Evolutionary conservation across 2,888 invertebrate species (phyloP), one percentile per base, ranked within the genome.

Genomic region (Andrena trimmerana): DNA sequence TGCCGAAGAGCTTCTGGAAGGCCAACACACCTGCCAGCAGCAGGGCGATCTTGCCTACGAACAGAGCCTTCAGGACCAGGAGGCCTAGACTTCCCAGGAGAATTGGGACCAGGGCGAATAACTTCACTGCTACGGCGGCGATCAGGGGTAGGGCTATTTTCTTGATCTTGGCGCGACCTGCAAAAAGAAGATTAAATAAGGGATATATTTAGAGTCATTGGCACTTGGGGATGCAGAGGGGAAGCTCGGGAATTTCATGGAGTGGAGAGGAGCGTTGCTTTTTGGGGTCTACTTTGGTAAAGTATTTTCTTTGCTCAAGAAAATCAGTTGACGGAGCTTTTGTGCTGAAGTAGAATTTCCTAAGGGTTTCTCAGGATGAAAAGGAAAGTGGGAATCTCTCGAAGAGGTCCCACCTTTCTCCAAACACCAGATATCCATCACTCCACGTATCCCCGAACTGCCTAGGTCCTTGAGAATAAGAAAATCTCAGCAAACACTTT

Each of bases 31-130:
- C 96, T 31, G 97, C 97, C 57, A 97, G 94, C 68, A 97, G 93
- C 85, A 98, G 96, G 1, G 98, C 97, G 77, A 97, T 94, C 93
- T 97, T 98, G 67, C 97, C 96, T 16, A 97, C 95, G 85, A 97
- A 95, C 74, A 97, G 94, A 36, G 97, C 97, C 94, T 97, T 98
- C 62, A 96, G 95, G 31, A 97, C 96, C 86, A 97, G 94, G 27
- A 97, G 95, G 0, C 96, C 96, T 0, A 97, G 94, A 66, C 96
- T 96, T 24, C 97, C 97, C 84, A 97, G 95, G 24, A 97, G 93
- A 7, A 97, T 93, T 0, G 97, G 97, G 0, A 97, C 93, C 0
- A 97, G 94, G 0, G 97, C 96, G 71, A 97, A 95, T 73, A 97
- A 94, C 91, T 97, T 97, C 29, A 97, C 95, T 50, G 96, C 97